Percentiles rank a stretch among this genome's conserved stretches.
Evolutionary conservation across 2,797 vertebrate species (phyloP).

Genomic region (Sebastes kiyomatsui): DNA sequence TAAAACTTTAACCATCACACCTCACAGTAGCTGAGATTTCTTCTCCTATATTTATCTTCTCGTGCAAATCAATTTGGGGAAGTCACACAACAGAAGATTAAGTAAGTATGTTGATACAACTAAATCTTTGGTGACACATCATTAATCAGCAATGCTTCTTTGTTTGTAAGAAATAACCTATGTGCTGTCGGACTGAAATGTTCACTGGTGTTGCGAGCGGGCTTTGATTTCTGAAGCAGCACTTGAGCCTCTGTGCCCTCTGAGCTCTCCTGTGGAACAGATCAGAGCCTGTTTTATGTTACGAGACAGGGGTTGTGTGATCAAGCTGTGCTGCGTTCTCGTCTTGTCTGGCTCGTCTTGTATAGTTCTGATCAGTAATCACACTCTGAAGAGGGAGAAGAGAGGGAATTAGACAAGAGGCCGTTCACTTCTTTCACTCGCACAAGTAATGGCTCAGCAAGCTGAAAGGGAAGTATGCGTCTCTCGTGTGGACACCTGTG

Average conservation of each 20-base stretch:
- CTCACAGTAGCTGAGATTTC: background rate
- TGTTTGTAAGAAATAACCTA: background rate
- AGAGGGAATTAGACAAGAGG: slow-evolving; percentile 20
- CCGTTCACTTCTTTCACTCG: slow-evolving; percentile 13
- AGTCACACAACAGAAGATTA: background rate
- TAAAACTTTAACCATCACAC: background rate
- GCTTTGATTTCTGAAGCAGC: slow-evolving; percentile 35
- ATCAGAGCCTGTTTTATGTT: slow-evolving; percentile 32
- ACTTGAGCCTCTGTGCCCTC: slow-evolving; percentile 14
- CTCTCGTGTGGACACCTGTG: slow-evolving; percentile 56
- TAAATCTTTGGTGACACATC: background rate
- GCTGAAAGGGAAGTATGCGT: slow-evolving; percentile 52
- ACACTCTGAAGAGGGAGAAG: slow-evolving; percentile 30
- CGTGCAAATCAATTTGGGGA: background rate
- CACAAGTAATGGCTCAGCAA: slow-evolving; percentile 21
- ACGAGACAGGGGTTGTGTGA: slow-evolving; percentile 28
- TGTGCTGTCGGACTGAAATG: slow-evolving; percentile 4
- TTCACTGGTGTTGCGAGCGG: background rate
- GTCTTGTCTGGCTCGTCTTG: slow-evolving; percentile 32
- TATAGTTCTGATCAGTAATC: slow-evolving; percentile 44
- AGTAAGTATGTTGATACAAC: background rate
- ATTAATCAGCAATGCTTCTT: background rate
- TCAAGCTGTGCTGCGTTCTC: slow-evolving; percentile 41
- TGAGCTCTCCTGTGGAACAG: slow-evolving; percentile 19
- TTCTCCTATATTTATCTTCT: background rate